Evolutionary conservation across 2,888 invertebrate genomes (phyloP), one percentile per base, ranked within the genome.

Genomic region (Lithophane ornitopus): DNA sequence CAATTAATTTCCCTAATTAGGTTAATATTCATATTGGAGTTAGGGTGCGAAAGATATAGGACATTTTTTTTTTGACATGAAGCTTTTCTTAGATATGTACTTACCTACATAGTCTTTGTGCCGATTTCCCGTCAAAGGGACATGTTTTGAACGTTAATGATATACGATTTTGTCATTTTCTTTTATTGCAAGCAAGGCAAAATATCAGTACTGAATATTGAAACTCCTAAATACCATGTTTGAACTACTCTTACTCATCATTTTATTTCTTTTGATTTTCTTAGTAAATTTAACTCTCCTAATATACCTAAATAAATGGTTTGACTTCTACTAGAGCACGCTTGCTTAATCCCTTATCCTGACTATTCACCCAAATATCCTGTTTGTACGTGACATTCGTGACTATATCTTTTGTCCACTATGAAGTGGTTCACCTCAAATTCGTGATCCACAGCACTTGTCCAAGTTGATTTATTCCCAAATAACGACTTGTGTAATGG

Each of bases 391-490:
- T 16, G 3, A 58, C 41, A 26, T 52, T 58, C 22, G 67, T 78
- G 73, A 63, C 71, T 77, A 34, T 46, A 54, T 19, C 52, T 75
- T 78, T 76, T 59, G 62, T 80, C 62, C 77, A 46, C 71, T 62
- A 74, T 49, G 26, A 59, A 73, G 56, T 63, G 62, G 28, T 65
- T 52, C 62, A 62, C 56, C 46, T 61, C 69, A 78, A 76, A 46
- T 68, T 65, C 54, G 46, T 75, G 67, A 54, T 71, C 44, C 49
- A 56, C 61, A 70, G 61, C 56, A 83, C 52, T 73, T 63, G 54
- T 75, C 69, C 34, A 69, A 63, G 46, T 80, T 73, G 69, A 78
- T 83, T 83, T 76, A 77, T 74, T 73, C 67, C 46, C 19, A 63
- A 75, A 77, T 71, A 81, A 72, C 78, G 72, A 61, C 34, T 77